Evolutionary conservation across 92 coral and sea anemone genomes (phyloP), one percentile per base, ranked within the genome.

Genomic region (Umimayanthus kanabou): DNA sequence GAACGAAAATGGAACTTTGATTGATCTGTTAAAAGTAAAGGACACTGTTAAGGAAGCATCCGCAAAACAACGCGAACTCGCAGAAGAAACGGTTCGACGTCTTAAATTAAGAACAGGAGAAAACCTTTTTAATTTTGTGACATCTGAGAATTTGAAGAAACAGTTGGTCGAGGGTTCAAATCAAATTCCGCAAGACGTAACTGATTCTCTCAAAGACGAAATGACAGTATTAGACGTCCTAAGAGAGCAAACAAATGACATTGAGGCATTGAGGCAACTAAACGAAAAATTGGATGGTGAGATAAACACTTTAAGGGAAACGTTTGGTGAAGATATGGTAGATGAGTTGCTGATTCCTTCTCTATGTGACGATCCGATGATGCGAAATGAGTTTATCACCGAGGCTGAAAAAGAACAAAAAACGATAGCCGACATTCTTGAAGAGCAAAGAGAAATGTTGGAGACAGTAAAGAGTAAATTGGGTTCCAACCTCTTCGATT

Each of bases 61-160:
- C 47, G 79, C 85, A 65, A 87, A 80, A 16, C 94, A 93, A 89
- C 89, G 89, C 15, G 83, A 79, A 26, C n/a, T 45, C 49, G 74
- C 91, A 28, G 90, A 91, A 80, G 78, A 82, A 43, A 33, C 61
- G 39, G 42, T 84, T 57, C 76, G 83, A 45, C 72, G 85, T n/a
- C 30, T 95, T 61, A 87, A 74, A 50, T 85, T 86, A 10, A 90
- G 90, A 81, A 85, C 94, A 43, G 98, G 95, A 9, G 94, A 93
- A 0, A 85, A 79, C 33, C 93, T 95, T 43, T 70, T 91, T 18
- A 79, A 70, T 10, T 49, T 39, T n/a, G 7, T 92, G 14, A 49
- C 85, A 57, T 14, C 65, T 7, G 73, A 15, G 6, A 64, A 76
- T 39, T 37, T 72, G 39, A 67, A 53, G 23, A 65, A 47, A 77